A percentile compares a stretch with the other conserved stretches of the same genome.
Conservation (phyloP, 2,888 invertebrate species). For the Diogma glabrata region DNA sequence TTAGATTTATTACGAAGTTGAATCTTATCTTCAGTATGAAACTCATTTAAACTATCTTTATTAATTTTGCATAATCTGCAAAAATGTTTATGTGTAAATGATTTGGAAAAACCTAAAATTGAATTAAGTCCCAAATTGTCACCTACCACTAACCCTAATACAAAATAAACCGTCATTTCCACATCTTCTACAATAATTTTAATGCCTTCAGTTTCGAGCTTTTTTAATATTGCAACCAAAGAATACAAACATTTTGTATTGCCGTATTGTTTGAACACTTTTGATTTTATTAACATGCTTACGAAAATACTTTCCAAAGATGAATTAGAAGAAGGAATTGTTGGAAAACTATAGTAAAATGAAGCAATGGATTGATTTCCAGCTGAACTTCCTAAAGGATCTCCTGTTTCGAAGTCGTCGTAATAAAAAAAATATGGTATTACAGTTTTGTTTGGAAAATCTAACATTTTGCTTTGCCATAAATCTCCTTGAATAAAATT, state of each 20-base stretch:
- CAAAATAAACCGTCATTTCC: neutral
- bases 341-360: too few species aligned
- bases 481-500: slow-evolving; percentile 1
- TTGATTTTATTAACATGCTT: neutral
- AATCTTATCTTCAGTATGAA: neutral
- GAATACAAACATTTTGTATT: too few species aligned
- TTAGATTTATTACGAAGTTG: neutral
- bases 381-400: neutral
- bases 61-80: neutral
- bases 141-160: slow-evolving; percentile 1
- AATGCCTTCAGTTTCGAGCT: too few species aligned
- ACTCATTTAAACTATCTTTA: neutral
- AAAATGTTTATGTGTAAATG: slow-evolving; percentile 1
- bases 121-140: neutral
- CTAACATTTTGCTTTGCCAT: neutral
- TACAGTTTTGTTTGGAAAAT: too few species aligned
- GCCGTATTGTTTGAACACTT: neutral
- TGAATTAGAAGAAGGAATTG: neutral
- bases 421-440: too few species aligned
- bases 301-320: too few species aligned
- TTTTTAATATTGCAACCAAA: too few species aligned
- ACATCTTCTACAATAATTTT: neutral
- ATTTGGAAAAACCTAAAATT: neutral
- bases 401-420: neutral
- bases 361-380: too few species aligned